Evolutionary conservation across 2,113 vertebrate species (phyloP).

Genomic region (Odontesthes bonariensis): DNA sequence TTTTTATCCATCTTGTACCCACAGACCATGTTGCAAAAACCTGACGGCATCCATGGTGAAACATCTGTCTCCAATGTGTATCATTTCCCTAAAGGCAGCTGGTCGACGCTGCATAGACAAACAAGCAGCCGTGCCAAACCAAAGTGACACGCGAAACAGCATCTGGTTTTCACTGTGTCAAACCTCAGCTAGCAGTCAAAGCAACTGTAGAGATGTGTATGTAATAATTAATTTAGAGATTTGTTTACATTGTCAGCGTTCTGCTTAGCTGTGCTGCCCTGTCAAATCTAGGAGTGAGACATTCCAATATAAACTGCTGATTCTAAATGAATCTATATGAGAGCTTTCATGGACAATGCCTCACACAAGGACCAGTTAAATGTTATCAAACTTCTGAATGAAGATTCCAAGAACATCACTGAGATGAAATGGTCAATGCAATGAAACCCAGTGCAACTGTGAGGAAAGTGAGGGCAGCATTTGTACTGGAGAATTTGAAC

Average conservation of each 20-base stretch:
- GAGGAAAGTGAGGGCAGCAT: background rate
- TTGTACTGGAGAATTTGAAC: background rate
- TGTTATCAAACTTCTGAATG: slow-evolving; percentile 20
- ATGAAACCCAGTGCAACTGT: background rate
- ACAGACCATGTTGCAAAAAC: background rate
- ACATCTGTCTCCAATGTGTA: slow-evolving; percentile 73
- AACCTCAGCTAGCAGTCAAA: slow-evolving; percentile 23
- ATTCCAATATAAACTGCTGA: slow-evolving; percentile 16
- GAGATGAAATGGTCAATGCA: background rate
- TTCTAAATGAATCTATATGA: slow-evolving; percentile 22
- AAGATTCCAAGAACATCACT: slow-evolving; percentile 8
- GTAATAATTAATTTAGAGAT: slow-evolving; percentile 28
- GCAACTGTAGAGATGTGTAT: slow-evolving; percentile 31
- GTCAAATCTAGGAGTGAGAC: slow-evolving; percentile 27
- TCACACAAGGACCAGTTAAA: background rate
- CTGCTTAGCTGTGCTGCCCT: slow-evolving; percentile 8
- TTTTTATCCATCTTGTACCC: slow-evolving; percentile 21
- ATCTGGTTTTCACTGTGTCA: slow-evolving; percentile 71
- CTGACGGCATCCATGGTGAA: slow-evolving; percentile 34
- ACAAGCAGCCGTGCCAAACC: slow-evolving; percentile 56
- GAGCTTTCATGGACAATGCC: background rate
- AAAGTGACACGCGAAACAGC: slow-evolving; percentile 48
- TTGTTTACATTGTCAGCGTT: slow-evolving; percentile 41
- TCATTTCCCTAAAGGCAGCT: slow-evolving; percentile 28
- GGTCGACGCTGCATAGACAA: slow-evolving; percentile 42